Evolutionary conservation across 2,113 vertebrate genomes (phyloP).

Genomic region (Sphyrna mokarran): DNA sequence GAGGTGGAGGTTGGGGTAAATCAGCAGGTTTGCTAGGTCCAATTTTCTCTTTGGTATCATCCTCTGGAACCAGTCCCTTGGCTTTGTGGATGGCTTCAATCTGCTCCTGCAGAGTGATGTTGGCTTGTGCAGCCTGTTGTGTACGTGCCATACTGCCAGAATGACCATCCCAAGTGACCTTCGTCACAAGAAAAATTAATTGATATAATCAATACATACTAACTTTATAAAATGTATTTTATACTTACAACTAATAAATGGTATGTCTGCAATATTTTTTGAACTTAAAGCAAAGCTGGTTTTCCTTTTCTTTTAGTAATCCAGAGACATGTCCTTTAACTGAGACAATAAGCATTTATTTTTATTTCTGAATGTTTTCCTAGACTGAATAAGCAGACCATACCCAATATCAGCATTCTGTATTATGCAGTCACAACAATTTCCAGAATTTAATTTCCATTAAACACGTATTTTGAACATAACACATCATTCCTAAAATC

Average conservation of each 20-base stretch:
- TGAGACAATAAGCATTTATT: not conserved
- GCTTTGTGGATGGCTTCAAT: constrained; percentile 98
- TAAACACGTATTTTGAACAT: not conserved
- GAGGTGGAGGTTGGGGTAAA: constrained; percentile 61
- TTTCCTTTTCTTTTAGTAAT: not conserved
- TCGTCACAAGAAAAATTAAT: constrained; percentile 43
- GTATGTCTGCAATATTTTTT: not conserved
- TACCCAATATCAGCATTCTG: not conserved
- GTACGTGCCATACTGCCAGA: constrained; percentile 98
- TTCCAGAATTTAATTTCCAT: constrained; percentile 14
- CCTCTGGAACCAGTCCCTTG: constrained; percentile 93
- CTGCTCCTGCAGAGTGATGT: constrained; percentile 97
- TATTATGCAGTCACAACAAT: not conserved
- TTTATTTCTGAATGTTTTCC: not conserved
- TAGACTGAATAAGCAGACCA: not conserved
- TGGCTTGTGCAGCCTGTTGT: constrained; percentile 95
- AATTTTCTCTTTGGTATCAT: constrained; percentile 94
- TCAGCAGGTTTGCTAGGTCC: constrained; percentile 95
- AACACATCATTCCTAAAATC: not conserved
- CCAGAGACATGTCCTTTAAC: not conserved
- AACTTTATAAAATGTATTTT: not conserved
- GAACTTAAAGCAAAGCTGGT: not conserved
- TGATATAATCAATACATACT: not conserved
- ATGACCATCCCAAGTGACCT: constrained; percentile 97
- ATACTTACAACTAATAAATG: not conserved